These are phyloP conservation scores for Eurytoma adleriae DNA, from an alignment of 2,888 invertebrate species.

Conservation along the genomic window DNA sequence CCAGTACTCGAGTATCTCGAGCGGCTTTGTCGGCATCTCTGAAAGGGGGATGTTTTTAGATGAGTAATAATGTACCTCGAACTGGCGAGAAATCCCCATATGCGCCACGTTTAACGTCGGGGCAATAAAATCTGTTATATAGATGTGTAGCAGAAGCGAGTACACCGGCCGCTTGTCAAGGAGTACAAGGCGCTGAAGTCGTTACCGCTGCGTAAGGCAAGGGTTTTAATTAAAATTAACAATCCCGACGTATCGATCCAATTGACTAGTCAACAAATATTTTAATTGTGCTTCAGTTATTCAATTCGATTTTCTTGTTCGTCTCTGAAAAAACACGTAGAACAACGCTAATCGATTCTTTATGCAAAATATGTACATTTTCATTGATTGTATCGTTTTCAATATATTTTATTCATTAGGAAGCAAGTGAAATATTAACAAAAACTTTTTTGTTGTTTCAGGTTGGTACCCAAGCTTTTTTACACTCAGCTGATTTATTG, in stretches of 20 bases:
- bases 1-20: neutral
- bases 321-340: too few species aligned
- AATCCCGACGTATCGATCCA: too few species aligned
- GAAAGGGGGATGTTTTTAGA: neutral
- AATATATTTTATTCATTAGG: too few species aligned
- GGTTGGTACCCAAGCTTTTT: slow-evolving; percentile 5
- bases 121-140: slow-evolving; percentile 11
- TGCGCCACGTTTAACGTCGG: slow-evolving; percentile 4
- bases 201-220: too few species aligned
- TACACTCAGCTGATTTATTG: neutral
- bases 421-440: neutral
- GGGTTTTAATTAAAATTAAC: too few species aligned
- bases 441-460: slow-evolving; percentile 11
- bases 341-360: too few species aligned
- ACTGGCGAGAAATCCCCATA: slow-evolving; percentile 22
- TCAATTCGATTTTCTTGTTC: too few species aligned
- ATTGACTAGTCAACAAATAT: too few species aligned
- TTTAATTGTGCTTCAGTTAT: too few species aligned
- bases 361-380: neutral
- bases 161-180: neutral
- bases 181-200: too few species aligned
- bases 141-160: neutral
- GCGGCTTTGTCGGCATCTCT: slow-evolving; percentile 5
- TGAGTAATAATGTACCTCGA: slow-evolving; percentile 16
- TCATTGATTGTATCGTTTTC: neutral